A percentile compares a stretch with the other conserved stretches of the same genome.
phyloP scores from a whole-genome alignment of 2,797 vertebrate genomes.

The Epinephelus coioides region DNA sequence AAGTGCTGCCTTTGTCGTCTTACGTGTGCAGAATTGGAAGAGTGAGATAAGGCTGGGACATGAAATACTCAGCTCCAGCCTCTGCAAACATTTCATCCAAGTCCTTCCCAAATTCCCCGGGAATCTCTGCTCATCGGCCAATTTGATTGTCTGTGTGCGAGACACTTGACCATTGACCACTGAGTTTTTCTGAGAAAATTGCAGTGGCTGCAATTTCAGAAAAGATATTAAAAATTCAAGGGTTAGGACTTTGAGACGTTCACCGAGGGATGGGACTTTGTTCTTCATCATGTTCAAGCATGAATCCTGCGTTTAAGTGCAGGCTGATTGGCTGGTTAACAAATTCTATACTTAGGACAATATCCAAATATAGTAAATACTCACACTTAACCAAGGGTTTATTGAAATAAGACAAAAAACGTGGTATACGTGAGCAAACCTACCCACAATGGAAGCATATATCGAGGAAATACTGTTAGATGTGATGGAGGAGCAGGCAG shows the following conservation, averaged over 20 bases:
- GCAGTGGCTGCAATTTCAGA: background rate
- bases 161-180: background rate
- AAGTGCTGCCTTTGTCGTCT: constrained; percentile 37
- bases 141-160: background rate
- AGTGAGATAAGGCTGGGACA: constrained; percentile 22
- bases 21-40: constrained; percentile 46
- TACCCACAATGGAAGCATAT: background rate
- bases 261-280: background rate
- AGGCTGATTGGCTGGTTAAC: background rate
- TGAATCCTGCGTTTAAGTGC: background rate
- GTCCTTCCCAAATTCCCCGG: background rate
- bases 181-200: background rate
- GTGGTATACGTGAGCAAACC: background rate
- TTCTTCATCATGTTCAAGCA: background rate
- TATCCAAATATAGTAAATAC: background rate
- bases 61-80: constrained; percentile 16
- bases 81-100: constrained; percentile 38
- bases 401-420: background rate
- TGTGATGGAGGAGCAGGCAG: background rate
- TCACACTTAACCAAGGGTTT: background rate
- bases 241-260: background rate
- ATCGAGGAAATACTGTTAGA: background rate
- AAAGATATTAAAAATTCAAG: background rate
- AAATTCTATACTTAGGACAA: background rate
- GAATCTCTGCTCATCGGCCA: background rate